Evolutionary conservation across 2,113 vertebrate species (phyloP).

Genomic region (Corydoras maculifer): DNA sequence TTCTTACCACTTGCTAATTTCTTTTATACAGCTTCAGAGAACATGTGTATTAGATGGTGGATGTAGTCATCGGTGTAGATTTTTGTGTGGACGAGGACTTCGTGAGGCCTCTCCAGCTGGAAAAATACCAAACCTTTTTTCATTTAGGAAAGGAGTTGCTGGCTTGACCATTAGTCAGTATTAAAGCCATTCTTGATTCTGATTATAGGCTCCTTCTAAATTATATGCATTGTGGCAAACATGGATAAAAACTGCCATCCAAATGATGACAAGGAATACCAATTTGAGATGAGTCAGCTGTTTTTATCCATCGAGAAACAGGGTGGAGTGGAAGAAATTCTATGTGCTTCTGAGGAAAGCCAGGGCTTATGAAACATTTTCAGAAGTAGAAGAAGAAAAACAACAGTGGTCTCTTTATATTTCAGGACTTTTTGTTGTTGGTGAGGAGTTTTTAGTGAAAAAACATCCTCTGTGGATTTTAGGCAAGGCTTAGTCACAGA

Average conservation of each 20-base stretch:
- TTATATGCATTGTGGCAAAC: constrained; percentile 39
- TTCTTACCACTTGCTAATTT: too few species aligned
- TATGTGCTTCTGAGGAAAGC: constrained; percentile 32
- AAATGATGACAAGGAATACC: constrained; percentile 23
- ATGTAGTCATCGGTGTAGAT: too few species aligned
- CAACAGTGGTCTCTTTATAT: too few species aligned
- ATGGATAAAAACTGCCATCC: constrained; percentile 10
- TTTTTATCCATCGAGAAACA: constrained; percentile 31
- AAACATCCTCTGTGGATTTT: background rate
- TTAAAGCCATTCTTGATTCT: constrained; percentile 45
- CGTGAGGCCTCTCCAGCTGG: background rate
- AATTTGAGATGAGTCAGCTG: constrained; percentile 32
- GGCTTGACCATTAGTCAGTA: constrained; percentile 29
- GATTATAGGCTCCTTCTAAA: constrained; percentile 39
- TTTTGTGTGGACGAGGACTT: constrained; percentile 1
- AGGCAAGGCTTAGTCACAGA: background rate
- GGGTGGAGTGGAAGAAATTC: constrained; percentile 11
- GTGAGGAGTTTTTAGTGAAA: too few species aligned
- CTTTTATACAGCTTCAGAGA: too few species aligned
- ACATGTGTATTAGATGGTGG: too few species aligned
- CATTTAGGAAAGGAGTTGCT: constrained; percentile 16
- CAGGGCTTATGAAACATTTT: background rate
- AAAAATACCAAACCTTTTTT: constrained; percentile 45
- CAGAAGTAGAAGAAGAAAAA: too few species aligned
- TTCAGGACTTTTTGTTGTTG: too few species aligned